Percentiles rank a stretch among this genome's conserved stretches.
Conservation (phyloP, 2,113 vertebrate genomes). For the Clupea harengus region DNA sequence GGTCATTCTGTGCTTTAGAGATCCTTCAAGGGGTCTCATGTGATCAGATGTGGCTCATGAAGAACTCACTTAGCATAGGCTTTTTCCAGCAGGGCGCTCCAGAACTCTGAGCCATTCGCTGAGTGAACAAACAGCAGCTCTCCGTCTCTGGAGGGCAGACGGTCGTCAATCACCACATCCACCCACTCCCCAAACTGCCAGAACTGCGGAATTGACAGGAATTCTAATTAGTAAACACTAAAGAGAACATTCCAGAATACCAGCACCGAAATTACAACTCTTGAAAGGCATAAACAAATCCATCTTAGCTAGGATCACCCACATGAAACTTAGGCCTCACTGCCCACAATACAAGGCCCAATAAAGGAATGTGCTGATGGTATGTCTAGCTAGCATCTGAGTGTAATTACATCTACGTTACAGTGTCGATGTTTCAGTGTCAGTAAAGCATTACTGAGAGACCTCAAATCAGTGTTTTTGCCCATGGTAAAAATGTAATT, state of each 20-base stretch:
- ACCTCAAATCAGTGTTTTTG: not conserved
- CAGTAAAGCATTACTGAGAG: not conserved
- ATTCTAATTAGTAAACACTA: not conserved
- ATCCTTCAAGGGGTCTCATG: not conserved
- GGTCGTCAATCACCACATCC: conserved; percentile 75
- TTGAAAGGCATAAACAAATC: not conserved
- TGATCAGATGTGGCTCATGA: not conserved
- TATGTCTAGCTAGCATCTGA: not conserved
- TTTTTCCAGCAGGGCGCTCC: conserved; percentile 70
- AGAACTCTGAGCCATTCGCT: conserved; percentile 69
- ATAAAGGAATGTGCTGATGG: not conserved
- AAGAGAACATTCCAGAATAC: not conserved
- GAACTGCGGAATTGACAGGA: conserved; percentile 58
- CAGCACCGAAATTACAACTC: not conserved
- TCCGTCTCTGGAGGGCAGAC: conserved; percentile 68
- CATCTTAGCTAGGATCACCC: not conserved
- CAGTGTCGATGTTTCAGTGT: not conserved
- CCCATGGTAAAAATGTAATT: not conserved
- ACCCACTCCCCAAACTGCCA: conserved; percentile 77
- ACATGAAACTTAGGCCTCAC: not conserved
- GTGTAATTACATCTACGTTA: not conserved
- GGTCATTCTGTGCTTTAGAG: not conserved
- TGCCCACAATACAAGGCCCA: not conserved
- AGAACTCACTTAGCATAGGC: conserved; percentile 67
- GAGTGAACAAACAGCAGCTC: conserved; percentile 77